Base-by-base conservation (phyloP, 2,797 vertebrate species). In the Synaphobranchus kaupii region DNA sequence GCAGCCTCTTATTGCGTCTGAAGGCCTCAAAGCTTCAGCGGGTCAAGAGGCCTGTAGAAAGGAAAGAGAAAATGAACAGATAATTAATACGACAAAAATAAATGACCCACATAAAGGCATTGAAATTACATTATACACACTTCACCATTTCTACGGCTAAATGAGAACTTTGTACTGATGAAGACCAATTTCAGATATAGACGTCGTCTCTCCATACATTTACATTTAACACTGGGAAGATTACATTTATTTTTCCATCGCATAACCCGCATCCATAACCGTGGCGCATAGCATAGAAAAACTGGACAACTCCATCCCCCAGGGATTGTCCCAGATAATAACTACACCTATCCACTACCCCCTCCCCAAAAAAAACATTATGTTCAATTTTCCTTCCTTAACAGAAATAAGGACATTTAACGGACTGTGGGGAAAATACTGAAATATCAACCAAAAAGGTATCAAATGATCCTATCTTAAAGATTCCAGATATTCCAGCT, bases 1-100 rank as follows among this genome's bases (percentile, higher is more conserved):
- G 88, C 84, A 83, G 44, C 83, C 68, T 60, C 89, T 84, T 44
- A 54, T 85, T 66, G 85, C 56, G 31, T 87, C 88, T 85, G 82
- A 39, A 89, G 88, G 88, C 84, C 56, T 85, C 83, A 34, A 87
- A 63, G 78, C 87, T 81, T 86, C 89, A 88, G 89, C 82, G 80
- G 63, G 47, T 88, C 60, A 68, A 87, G 84, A 83, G 88, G 87
- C 92, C 95, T 95, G 86, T 12, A 58, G 87, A 88, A 73, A 87
- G 31, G 83, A 89, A 68, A 90, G 5, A 87, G 10, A 60, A 88
- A 52, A 87, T 83, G 48, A 88, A 25, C 9, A 7, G 78, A 68
- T 28, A 52, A 56, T 31, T 66, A 7, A 87, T n/a, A 86, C 76
- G 20, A 86, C 60, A 31, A 82, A 88, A 86, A 3, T 39, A 73